phyloP scores from a whole-genome alignment of 2,797 vertebrate genomes.

The Hapalemur alaotrensis region DNA sequence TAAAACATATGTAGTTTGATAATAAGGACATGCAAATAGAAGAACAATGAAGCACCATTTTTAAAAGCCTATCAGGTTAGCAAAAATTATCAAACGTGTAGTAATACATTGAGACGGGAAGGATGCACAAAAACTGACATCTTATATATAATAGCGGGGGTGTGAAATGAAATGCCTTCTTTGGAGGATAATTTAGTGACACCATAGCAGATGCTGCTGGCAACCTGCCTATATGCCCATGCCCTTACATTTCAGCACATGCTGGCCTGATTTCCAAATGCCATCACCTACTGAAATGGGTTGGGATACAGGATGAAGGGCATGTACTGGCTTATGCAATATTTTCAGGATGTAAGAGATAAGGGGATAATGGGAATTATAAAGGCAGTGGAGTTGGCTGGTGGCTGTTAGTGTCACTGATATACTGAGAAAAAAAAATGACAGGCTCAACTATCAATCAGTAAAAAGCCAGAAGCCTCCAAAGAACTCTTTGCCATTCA shows the following conservation, averaged over 20 bases:
- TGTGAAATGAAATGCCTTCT: background rate
- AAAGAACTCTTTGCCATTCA: background rate
- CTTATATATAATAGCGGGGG: background rate
- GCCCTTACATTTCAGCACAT: background rate
- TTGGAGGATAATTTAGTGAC: background rate
- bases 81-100: background rate
- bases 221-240: too few species aligned
- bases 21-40: background rate
- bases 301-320: background rate
- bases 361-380: background rate
- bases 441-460: background rate
- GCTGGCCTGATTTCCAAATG: background rate
- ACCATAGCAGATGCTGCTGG: background rate
- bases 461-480: background rate
- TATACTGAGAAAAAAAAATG: background rate
- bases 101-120: background rate
- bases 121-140: background rate
- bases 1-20: background rate
- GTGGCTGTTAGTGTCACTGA: background rate
- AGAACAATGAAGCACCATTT: background rate
- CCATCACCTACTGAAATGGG: background rate
- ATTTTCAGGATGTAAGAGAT: background rate
- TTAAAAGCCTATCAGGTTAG: background rate
- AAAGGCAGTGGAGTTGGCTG: background rate
- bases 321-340: background rate